Percentiles rank a stretch among this genome's conserved stretches.
These are phyloP conservation scores for Channa argus DNA, from an alignment of 2,113 vertebrate species.

Conservation along the genomic window DNA sequence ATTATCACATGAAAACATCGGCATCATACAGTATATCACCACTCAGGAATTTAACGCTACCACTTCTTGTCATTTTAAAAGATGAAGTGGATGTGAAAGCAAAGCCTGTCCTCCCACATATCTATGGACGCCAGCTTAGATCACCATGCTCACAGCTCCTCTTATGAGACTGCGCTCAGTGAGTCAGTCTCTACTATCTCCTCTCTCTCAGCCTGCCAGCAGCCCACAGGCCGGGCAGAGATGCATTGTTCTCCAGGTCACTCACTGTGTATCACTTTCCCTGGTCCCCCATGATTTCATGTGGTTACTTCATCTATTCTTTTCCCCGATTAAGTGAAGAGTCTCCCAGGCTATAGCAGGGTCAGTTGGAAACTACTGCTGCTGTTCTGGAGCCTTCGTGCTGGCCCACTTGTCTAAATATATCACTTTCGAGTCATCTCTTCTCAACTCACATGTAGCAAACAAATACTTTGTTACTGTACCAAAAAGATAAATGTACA, in stretches of 20 bases:
- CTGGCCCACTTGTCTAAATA: conserved; percentile 53
- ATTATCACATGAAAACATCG: conserved; percentile 40
- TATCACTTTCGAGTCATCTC: conserved; percentile 53
- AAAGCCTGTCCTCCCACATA: conserved; percentile 71
- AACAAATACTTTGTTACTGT: conserved; percentile 15
- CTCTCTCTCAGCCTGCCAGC: conserved; percentile 54
- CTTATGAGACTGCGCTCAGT: conserved; percentile 52
- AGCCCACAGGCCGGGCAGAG: conserved; percentile 57
- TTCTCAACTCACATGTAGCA: conserved; percentile 27
- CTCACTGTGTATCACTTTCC: conserved; percentile 59
- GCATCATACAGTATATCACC: neutral
- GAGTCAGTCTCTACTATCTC: conserved; percentile 69
- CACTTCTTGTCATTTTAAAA: conserved; percentile 57
- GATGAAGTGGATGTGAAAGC: conserved; percentile 53
- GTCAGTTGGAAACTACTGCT: conserved; percentile 41
- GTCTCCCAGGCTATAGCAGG: conserved; percentile 46
- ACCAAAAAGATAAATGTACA: conserved; percentile 4
- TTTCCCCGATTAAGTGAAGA: conserved; percentile 55
- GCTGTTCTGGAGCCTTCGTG: conserved; percentile 25
- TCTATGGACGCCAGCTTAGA: conserved; percentile 40
- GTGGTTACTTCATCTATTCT: conserved; percentile 42
- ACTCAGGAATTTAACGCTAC: conserved; percentile 16
- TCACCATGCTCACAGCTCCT: conserved; percentile 57
- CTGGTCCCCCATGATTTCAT: conserved; percentile 44
- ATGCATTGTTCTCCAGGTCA: conserved; percentile 66